A percentile compares a stretch with the other conserved stretches of the same genome.
Conservation (phyloP, 2,113 vertebrate species). For the Megaceryle torquata region DNA sequence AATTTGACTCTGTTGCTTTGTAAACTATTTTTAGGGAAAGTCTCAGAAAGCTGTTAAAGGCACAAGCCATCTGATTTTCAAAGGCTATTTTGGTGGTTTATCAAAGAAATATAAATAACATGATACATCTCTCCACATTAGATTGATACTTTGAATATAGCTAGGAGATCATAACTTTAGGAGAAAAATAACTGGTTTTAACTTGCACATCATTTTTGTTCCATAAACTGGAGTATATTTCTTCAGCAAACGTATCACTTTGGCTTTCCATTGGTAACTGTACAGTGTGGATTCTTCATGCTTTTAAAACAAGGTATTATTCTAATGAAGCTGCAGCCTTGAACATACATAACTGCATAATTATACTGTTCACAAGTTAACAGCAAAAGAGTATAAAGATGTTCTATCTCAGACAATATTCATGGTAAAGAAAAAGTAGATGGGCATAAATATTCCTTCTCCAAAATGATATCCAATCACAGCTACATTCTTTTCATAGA, state of each 20-base stretch:
- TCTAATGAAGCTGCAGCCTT: neutral
- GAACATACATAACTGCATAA: neutral
- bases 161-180: constrained; percentile 1
- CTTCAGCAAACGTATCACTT: neutral
- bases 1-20: constrained; percentile 60
- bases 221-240: neutral
- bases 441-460: neutral
- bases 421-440: neutral
- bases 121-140: constrained; percentile 31
- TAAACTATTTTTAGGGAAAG: constrained; percentile 70
- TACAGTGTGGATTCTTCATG: neutral
- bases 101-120: constrained; percentile 60
- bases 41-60: constrained; percentile 63
- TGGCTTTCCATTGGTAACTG: neutral
- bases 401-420: neutral
- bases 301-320: neutral
- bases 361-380: neutral
- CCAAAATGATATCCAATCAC: neutral
- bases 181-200: neutral
- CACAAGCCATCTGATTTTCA: constrained; percentile 41
- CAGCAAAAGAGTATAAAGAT: neutral
- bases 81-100: constrained; percentile 57
- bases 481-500: neutral
- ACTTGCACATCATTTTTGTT: neutral
- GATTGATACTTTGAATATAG: constrained; percentile 5